Percentiles rank a stretch among this genome's conserved stretches.
These are phyloP conservation scores for Okapia johnstoni DNA, from an alignment of 2,113 vertebrate genomes.

Conservation along the genomic window DNA sequence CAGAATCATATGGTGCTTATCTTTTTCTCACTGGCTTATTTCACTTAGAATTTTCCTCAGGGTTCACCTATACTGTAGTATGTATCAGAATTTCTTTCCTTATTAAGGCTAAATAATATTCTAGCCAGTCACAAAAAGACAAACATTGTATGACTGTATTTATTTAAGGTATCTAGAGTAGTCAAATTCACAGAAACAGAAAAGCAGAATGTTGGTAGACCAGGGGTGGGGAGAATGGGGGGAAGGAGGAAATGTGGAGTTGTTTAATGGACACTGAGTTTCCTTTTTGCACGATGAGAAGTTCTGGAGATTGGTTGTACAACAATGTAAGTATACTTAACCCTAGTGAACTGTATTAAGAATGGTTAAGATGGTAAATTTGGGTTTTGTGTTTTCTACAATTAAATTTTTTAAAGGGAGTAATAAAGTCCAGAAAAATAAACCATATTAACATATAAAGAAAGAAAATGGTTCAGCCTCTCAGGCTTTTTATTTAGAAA, in stretches of 20 bases:
- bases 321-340: background rate
- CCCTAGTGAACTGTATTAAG: background rate
- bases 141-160: background rate
- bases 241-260: background rate
- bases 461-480: background rate
- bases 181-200: constrained; percentile 6
- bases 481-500: background rate
- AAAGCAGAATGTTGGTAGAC: background rate
- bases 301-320: background rate
- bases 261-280: background rate
- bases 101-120: background rate
- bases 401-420: background rate
- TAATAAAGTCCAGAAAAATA: background rate
- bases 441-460: background rate
- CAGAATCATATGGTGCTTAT: background rate
- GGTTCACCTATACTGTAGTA: background rate
- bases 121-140: background rate
- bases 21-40: background rate
- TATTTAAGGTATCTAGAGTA: background rate
- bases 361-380: background rate
- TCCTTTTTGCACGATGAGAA: background rate
- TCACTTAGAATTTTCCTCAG: background rate
- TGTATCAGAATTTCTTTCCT: background rate
- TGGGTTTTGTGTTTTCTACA: background rate
- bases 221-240: background rate